A percentile compares a stretch with the other conserved stretches of the same genome.
These are phyloP conservation scores for Paratilapia polleni DNA, from an alignment of 2,113 vertebrate species.

Conservation along the genomic window DNA sequence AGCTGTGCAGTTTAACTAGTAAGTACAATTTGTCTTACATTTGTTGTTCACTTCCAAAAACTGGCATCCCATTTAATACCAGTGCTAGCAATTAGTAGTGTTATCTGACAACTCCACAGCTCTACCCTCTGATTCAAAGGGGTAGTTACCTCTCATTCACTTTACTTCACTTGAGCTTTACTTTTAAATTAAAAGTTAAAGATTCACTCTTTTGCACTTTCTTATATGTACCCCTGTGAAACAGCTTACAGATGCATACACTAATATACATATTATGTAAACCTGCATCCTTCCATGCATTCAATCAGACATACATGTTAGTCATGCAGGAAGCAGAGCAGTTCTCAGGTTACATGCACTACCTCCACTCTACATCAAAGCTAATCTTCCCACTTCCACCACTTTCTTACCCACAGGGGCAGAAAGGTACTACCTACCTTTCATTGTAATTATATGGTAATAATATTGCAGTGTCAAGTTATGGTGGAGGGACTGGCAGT, in stretches of 20 bases:
- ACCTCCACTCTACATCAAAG: slow-evolving; percentile 66
- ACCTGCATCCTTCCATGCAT: slow-evolving; percentile 28
- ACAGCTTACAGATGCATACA: slow-evolving; percentile 10
- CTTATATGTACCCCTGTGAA: not conserved
- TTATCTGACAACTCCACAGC: not conserved
- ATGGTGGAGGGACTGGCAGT: slow-evolving; percentile 19
- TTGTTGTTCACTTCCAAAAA: no score
- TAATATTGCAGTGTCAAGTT: slow-evolving; percentile 53
- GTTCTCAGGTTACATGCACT: slow-evolving; percentile 23
- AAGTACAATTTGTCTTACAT: no score
- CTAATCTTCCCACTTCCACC: slow-evolving; percentile 16
- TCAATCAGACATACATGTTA: slow-evolving; percentile 58
- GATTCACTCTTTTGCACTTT: not conserved
- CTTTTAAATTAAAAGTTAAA: not conserved
- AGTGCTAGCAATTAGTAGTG: not conserved
- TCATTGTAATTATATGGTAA: slow-evolving; percentile 71
- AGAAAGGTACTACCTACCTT: slow-evolving; percentile 69
- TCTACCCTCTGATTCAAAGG: not conserved
- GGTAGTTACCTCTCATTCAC: no score
- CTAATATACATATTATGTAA: not conserved
- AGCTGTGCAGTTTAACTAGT: no score
- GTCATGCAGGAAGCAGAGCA: slow-evolving; percentile 51
- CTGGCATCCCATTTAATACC: no score
- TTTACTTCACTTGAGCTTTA: not conserved
- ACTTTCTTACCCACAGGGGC: slow-evolving; percentile 46